These are phyloP conservation scores for Rousettus madagascariensis DNA, from an alignment of 2,797 vertebrate genomes.

Conservation along the genomic window DNA sequence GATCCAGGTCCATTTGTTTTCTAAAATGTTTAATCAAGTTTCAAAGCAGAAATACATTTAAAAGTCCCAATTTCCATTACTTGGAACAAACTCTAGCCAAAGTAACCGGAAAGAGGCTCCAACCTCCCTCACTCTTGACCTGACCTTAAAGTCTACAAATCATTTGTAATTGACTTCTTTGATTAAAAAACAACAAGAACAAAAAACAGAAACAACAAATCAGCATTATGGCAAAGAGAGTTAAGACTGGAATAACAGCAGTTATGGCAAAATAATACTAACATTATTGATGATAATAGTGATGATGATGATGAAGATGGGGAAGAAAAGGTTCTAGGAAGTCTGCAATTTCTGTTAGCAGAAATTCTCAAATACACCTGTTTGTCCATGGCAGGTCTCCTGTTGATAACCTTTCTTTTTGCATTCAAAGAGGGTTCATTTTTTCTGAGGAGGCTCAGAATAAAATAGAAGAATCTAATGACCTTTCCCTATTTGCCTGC, in stretches of 20 bases:
- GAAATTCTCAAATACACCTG: background rate
- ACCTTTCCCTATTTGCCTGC: background rate
- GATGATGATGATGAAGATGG: background rate
- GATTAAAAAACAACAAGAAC: background rate
- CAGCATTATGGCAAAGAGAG: background rate
- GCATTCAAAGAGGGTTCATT: background rate
- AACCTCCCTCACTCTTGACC: background rate
- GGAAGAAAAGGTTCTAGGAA: background rate
- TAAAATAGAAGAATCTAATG: background rate
- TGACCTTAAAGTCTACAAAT: background rate
- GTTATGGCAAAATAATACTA: background rate
- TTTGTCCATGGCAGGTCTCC: background rate
- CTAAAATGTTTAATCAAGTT: constrained; percentile 14
- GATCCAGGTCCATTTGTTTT: background rate
- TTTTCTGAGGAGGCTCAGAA: background rate
- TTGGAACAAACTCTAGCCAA: background rate
- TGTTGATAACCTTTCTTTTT: background rate
- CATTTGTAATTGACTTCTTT: background rate
- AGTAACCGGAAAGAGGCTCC: background rate
- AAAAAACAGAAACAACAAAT: background rate
- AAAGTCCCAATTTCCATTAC: constrained; percentile 18
- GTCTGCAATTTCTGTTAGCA: background rate
- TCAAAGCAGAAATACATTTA: constrained; percentile 10
- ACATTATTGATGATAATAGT: background rate
- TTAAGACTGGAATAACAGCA: background rate